These are phyloP conservation scores for Hedychridium roseum DNA, from an alignment of 2,888 invertebrate species.

Conservation along the genomic window DNA sequence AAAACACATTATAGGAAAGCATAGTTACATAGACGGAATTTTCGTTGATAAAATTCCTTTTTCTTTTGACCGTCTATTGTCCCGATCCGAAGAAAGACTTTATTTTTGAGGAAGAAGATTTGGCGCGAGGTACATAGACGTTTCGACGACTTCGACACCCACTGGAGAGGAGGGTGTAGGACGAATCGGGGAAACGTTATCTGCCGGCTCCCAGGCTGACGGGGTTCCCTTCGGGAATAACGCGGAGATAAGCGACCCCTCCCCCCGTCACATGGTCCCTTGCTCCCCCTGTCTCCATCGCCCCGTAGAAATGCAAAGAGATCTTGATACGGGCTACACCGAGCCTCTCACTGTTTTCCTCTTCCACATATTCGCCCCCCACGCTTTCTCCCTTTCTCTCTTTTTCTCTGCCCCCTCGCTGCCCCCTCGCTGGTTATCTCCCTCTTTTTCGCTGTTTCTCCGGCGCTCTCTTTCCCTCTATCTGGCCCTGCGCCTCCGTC, in stretches of 20 bases:
- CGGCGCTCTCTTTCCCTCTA: background rate
- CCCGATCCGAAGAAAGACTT: no score
- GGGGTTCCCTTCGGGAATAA: constrained; percentile 62
- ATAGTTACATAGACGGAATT: no score
- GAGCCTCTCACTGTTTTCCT: constrained; percentile 15
- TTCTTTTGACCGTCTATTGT: no score
- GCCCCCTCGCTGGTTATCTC: constrained; percentile 27
- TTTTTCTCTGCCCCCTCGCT: constrained; percentile 13
- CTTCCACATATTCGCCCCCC: constrained; percentile 16
- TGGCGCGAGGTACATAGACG: constrained; percentile 15
- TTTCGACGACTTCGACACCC: no score
- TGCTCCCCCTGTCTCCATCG: constrained; percentile 37
- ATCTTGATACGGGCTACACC: constrained; percentile 59
- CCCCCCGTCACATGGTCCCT: constrained; percentile 43
- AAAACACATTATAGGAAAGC: no score
- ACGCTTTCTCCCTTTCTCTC: constrained; percentile 25
- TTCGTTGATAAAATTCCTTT: no score
- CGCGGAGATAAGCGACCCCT: constrained; percentile 58
- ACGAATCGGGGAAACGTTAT: constrained; percentile 53
- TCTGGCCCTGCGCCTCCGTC: constrained; percentile 30
- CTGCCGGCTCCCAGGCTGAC: constrained; percentile 60
- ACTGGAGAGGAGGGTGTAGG: constrained; percentile 35
- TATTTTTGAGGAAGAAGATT: background rate
- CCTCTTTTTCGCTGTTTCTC: constrained; percentile 1
- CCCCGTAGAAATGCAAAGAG: constrained; percentile 59